Evolutionary conservation across 2,888 invertebrate species (phyloP), one percentile per base, ranked within the genome.

Genomic region (Chironomus riparius): DNA sequence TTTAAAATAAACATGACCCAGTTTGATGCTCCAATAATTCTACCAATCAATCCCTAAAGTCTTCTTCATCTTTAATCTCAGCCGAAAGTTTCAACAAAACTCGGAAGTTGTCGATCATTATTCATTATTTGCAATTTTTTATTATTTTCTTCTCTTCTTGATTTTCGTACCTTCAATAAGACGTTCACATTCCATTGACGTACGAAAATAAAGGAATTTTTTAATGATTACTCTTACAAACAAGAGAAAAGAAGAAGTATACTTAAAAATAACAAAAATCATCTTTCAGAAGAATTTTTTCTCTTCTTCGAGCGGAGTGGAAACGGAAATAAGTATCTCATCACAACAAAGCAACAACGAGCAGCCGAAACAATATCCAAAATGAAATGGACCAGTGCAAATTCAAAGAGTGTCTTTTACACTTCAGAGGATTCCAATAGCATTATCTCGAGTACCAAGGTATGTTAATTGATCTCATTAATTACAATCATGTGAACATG

Each of bases 321-420:
- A 65, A 65, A 22, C 65, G 65, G 65, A 65, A 65, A 65, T 68
- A 22, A 68, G 28, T 28, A 21, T n/a, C 10, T 21, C n/a, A 68
- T 13, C 18, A 68, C 13, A 28, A n/a, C n/a, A 28, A 68, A 68
- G n/a, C 22, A 28, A 22, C 22, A 56, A 56, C 56, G 15, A 56
- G 56, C 83, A 83, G 78, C 81, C 82, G 78, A 82, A 83, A 78
- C 83, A 83, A 77, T 82, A 82, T 77, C 79, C 5, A 65, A 62
- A 22, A 74, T 74, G 74, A 74, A 74, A 68, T 74, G 74, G 74
- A 62, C 74, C n/a, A 74, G 74, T 68, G 47, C 74, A 12, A 73
- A 65, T 73, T 65, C 73, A 18, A 74, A 68, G n/a, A 68, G 68
- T 62, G 74, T 74, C 68, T 74, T 74, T 47, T 74, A 74, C 47